A percentile compares a stretch with the other conserved stretches of the same genome.
phyloP scores from a whole-genome alignment of 2,888 invertebrate species.

The Caenorhabditis becei region DNA sequence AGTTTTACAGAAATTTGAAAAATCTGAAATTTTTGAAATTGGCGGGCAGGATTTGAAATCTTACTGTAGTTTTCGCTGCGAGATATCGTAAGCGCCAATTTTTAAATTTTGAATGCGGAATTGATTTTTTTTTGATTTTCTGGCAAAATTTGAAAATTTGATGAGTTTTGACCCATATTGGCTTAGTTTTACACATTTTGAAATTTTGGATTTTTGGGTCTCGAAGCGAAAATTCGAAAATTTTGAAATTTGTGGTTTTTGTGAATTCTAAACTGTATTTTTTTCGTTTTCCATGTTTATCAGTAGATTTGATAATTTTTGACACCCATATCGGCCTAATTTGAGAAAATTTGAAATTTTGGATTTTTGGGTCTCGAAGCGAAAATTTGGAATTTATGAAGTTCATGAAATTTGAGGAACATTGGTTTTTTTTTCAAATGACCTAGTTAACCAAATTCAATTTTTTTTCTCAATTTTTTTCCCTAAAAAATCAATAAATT shows the following conservation, averaged over 20 bases:
- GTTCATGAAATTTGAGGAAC: background rate
- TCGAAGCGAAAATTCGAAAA: no score
- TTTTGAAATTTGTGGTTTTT: background rate
- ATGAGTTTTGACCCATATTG: background rate
- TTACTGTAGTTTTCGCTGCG: no score
- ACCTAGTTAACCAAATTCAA: no score
- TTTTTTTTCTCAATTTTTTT: no score
- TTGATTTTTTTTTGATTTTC: background rate
- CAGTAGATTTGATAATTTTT: background rate
- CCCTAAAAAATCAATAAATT: no score
- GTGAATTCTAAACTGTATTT: background rate
- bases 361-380: conserved; percentile 5
- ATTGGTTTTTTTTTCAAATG: background rate
- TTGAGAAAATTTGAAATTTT: background rate
- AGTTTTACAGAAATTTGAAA: no score
- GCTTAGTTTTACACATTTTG: background rate
- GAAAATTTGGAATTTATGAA: background rate
- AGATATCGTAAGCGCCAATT: no score
- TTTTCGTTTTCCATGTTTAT: background rate
- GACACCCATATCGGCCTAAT: background rate
- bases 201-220: background rate
- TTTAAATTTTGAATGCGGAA: background rate
- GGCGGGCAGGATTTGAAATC: no score
- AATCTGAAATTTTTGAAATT: no score
- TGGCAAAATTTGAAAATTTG: background rate